Base-by-base conservation (phyloP, 1,140 invertebrate species). In the Cecropterus lyciades region DNA sequence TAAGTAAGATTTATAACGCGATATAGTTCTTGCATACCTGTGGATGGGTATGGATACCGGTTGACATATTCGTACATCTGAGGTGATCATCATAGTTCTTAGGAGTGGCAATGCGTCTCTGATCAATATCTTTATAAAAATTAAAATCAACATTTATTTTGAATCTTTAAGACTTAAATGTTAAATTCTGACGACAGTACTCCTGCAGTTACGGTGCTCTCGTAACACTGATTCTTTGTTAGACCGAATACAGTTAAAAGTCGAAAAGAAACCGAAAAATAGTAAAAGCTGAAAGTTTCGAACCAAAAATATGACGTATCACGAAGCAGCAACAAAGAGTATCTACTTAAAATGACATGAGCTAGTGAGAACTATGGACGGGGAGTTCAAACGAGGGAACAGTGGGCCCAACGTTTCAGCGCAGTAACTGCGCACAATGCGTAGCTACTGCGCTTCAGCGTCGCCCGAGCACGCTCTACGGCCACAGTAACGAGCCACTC, bases 401-500 rank as follows among this genome's bases (percentile, higher is more conserved):
- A 51, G 57, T 11, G 17, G 51, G 16, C 15, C 15, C 30, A 30
- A 0, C 33, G 37, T 9, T 42, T 49, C 14, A 30, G 43, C 43
- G 42, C 55, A 57, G 56, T 27, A 46, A 33, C 20, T 16, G 45
- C 16, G 24, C 16, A 49, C 45, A 33, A 37, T 60, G 45, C 57
- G 45, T 37, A 37, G 15, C 56, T 13, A 27, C 20, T 20, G 20
- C 20, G 17, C 40, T 5, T 45, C 55, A 24, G 16, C 20, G 43
- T 46, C 42, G 42, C 7, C 43, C 43, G 13, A n/a, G n/a, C n/a
- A 37, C n/a, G 24, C 66, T 40, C 66, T 68, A 55, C 64, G 62
- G 72, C 74, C 67, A 68, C 77, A 78, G 74, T 76, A 85, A 86
- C 85, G 82, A 88, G 79, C 81, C 79, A 84, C 84, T 87, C 75